Conservation (phyloP, 2,888 invertebrate species). For the Agrilus mali region DNA sequence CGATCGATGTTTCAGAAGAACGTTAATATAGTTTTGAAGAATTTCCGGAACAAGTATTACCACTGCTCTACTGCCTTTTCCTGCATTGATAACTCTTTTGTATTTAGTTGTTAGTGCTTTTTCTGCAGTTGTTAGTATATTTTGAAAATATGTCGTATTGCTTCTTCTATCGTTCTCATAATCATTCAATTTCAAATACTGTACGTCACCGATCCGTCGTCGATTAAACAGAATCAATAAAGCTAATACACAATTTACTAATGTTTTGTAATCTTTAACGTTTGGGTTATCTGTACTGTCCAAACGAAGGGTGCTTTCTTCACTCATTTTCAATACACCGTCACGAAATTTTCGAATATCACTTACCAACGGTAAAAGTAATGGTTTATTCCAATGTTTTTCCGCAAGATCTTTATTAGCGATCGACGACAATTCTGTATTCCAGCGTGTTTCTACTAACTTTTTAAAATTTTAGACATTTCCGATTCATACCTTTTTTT, state of each 20-base stretch:
- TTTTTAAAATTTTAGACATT: constrained; percentile 7
- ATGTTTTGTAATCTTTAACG: constrained; percentile 6
- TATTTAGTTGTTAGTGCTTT: no score
- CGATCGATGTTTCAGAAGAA: no score
- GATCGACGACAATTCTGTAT: constrained; percentile 3
- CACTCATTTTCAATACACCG: constrained; percentile 3
- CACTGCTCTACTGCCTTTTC: no score
- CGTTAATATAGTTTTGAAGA: no score
- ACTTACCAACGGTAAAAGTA: constrained; percentile 9
- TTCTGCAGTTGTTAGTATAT: no score
- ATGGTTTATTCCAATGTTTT: constrained; percentile 13
- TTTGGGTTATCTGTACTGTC: constrained; percentile 1
- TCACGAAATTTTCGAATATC: constrained; percentile 12
- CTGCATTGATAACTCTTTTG: no score
- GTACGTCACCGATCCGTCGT: constrained; percentile 10
- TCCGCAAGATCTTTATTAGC: constrained; percentile 3
- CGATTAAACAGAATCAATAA: constrained; percentile 12
- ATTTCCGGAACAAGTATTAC: no score
- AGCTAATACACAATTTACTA: constrained; percentile 7
- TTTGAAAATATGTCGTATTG: no score
- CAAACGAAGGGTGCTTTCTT: no score
- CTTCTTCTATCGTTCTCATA: no score
- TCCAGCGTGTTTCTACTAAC: constrained; percentile 2
- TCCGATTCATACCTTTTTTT: constrained; percentile 2
- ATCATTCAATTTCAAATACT: constrained; percentile 7